Base-by-base conservation (phyloP, 1,140 invertebrate genomes). In the Proctacanthus coquilletti region DNA sequence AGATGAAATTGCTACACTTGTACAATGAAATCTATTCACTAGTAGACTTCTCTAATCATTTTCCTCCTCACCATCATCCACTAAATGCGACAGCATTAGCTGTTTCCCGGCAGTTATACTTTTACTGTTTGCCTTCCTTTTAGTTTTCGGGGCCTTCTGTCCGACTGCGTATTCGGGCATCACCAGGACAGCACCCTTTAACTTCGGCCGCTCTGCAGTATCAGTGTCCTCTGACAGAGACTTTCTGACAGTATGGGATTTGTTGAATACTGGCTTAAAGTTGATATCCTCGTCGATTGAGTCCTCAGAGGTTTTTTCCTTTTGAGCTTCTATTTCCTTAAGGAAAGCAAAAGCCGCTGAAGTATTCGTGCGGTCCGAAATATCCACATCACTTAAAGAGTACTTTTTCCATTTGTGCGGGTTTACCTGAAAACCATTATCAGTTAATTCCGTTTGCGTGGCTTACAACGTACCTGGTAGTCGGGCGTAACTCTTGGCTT, bases 161-260 rank as follows among this genome's bases (percentile, higher is more conserved):
- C 81, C 81, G 40, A 85, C 70, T n/a, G 80, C 68, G 65, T 83
- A 83, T 52, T 84, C 80, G 3, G 81, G 80, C 74, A 84, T 78
- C 3, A 83, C 62, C 21, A 82, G 39, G 57, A 80, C 83, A 40
- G 69, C 75, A 39, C 65, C 72, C 49, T 65, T 70, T 42, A 78
- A 75, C 36, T 65, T 51, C 8, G 69, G 52, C 48, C 68, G 31
- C 10, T 54, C 47, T 1, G 47, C 47, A 36, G 52, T 45, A 4
- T 47, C 42, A 3, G 51, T 32, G 49, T 63, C 46, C 36, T 57
- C 30, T 45, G 59, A 15, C 44, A 48, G 51, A 5, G 62, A 61
- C 34, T 47, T 43, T 25, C 43, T 40, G 50, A 46, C 34, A 43
- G 46, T 41, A 19, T 51, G 44, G 0, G 41, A 47, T 37, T 60